Base-by-base conservation (phyloP, 2,888 invertebrate genomes). In the Zhengitettix transpicula region DNA sequence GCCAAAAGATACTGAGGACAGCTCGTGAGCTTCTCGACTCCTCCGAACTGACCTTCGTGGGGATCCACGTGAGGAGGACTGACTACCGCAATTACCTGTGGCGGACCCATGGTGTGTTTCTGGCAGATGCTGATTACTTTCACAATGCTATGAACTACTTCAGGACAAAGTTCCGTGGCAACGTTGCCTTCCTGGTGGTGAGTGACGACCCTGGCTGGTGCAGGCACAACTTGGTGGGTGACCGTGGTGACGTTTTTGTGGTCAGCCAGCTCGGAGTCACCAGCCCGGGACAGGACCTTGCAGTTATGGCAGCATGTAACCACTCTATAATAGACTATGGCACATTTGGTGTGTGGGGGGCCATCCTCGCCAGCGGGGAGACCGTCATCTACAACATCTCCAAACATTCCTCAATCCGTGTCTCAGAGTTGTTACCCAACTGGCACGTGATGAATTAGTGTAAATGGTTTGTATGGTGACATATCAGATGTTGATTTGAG, bases 21-120 rank as follows among this genome's bases (percentile, higher is more conserved):
- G 70, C 71, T 52, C 60, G 58, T 17, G 42, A 59, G 68, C 68
- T 42, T 68, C 70, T 8, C 63, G 66, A 52, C 67, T 68, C 52
- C 68, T 68, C 52, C 68, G 67, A 61, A 11, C 67, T 71, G 52
- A 72, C 73, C 14, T 80, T 74, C 65, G 74, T 80, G 15, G 78
- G 78, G 56, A 73, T 81, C 52, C 81, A 81, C 64, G 76, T 80
- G 10, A 70, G 80, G 56, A 71, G 80, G 59, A 80, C 79, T 1
- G 81, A 81, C 68, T 81, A 80, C 67, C 71, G 77, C 42, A 73
- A 74, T 59, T 79, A 79, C 67, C 69, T 81, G 28, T 77, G 76
- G 74, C 71, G 75, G 60, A 79, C 78, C 64, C 70, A 77, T 58
- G 71, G 74, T 52, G 71, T 72, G 10, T 68, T 69, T 52, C 71